Base-by-base conservation (phyloP, 1,140 invertebrate species). In the Aphidius gifuensis region DNA sequence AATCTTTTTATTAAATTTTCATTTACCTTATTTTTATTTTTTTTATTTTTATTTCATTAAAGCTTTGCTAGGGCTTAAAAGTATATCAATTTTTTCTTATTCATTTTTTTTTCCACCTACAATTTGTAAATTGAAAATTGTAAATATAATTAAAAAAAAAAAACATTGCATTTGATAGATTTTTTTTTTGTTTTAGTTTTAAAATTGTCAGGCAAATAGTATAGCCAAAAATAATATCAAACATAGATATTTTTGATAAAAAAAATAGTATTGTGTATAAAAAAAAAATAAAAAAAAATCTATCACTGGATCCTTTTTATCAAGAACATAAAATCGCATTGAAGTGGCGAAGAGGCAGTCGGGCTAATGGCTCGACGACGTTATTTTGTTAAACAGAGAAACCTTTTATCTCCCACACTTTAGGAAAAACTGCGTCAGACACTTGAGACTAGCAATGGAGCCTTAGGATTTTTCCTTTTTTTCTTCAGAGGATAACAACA, bases 361-460 rank as follows among this genome's bases (percentile, higher is more conserved):
- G 70, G 72, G 74, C 76, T 81, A 81, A 81, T 81, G 79, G 78
- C 68, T 77, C 68, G 73, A 69, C 64, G 69, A 65, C 71, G 77
- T 71, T 78, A 78, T 81, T 79, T 79, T 79, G 76, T 77, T 80
- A 79, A 80, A 80, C 78, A 79, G 68, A 73, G 69, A 80, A 80
- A 80, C 77, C 79, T 81, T 81, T 80, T 81, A 81, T 77, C 76
- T 71, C 70, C 58, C 61, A 68, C 65, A 59, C 53, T 39, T 23
- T n/a, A 16, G 53, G 42, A 3, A 11, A 57, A 59, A 71, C 62
- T 60, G 61, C 58, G 59, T 58, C 63, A 65, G 59, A 69, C 47
- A 62, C 49, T 69, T 61, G 60, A 60, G 54, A 51, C 64, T 72
- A 73, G 72, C 69, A 69, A 67, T 71, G 68, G 58, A 54, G 46